These are phyloP conservation scores for Drosophila lacteicornis DNA, from an alignment of 1,140 invertebrate genomes.

Conservation along the genomic window DNA sequence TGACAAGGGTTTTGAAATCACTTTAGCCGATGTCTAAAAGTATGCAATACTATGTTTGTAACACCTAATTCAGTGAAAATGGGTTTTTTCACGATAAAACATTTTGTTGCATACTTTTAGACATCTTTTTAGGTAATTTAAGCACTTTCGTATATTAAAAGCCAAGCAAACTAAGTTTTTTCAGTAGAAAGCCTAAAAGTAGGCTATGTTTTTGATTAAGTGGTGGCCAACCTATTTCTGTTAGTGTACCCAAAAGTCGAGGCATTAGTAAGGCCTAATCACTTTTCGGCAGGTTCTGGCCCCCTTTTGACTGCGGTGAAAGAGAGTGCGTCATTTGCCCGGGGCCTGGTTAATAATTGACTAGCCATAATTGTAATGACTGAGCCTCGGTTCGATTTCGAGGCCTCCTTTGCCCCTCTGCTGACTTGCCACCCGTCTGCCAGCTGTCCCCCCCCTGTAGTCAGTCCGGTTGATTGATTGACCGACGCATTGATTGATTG, in stretches of 20 bases:
- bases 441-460: constrained; percentile 1
- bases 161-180: too few relatives aligned
- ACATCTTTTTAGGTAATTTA: too few relatives aligned
- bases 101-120: too few relatives aligned
- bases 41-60: too few relatives aligned
- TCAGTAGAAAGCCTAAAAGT: too few relatives aligned
- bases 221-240: not conserved
- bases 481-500: constrained; percentile 69
- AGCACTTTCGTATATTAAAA: too few relatives aligned
- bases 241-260: not conserved
- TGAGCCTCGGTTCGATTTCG: constrained; percentile 41
- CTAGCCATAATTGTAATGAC: constrained; percentile 65
- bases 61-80: too few relatives aligned
- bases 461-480: constrained; percentile 56
- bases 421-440: constrained; percentile 16
- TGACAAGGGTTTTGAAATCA: too few relatives aligned
- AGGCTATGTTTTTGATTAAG: too few relatives aligned
- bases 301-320: not conserved
- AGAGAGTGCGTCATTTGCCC: constrained; percentile 56
- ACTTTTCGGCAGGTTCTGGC: constrained; percentile 8
- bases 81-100: too few relatives aligned
- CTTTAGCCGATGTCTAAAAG: too few relatives aligned
- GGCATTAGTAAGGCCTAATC: constrained; percentile 15
- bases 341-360: constrained; percentile 65
- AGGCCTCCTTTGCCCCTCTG: not conserved